Conservation (phyloP, 2,797 vertebrate genomes). For the Acrossocheilus wenchowensis region DNA sequence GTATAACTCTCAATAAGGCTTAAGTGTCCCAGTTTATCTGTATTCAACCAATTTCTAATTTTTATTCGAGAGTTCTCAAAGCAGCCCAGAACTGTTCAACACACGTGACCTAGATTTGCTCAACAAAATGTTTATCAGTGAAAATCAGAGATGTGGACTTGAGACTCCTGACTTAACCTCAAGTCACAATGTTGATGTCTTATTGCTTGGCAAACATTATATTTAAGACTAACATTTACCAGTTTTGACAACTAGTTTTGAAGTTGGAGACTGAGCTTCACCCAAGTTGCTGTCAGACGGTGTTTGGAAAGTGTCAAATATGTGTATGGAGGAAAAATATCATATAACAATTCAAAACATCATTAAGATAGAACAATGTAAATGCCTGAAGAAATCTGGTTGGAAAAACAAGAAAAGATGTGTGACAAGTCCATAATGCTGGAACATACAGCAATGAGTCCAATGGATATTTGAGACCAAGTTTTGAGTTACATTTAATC, state of each 20-base stretch:
- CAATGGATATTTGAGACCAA: not conserved
- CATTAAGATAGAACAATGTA: not conserved
- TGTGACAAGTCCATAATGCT: not conserved
- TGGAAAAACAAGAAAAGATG: not conserved
- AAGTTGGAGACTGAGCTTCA: not conserved
- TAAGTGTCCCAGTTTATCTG: not conserved
- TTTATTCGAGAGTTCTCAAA: not conserved
- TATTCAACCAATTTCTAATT: not conserved
- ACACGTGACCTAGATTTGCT: slow-evolving; percentile 30
- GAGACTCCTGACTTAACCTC: slow-evolving; percentile 10
- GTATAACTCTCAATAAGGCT: not conserved
- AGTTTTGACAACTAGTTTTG: slow-evolving; percentile 5
- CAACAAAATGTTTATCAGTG: slow-evolving; percentile 28
- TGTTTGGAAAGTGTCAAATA: slow-evolving; percentile 24
- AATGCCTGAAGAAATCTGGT: slow-evolving; percentile 1
- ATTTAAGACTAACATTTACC: slow-evolving; percentile 17
- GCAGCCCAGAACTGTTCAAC: slow-evolving; percentile 3
- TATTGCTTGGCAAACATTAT: slow-evolving; percentile 8
- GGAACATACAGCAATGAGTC: not conserved
- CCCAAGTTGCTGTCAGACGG: slow-evolving; percentile 4
- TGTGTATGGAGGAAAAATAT: not conserved
- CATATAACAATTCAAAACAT: not conserved
- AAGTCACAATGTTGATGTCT: not conserved
- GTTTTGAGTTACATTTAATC: not conserved
- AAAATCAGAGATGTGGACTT: slow-evolving; percentile 31